phyloP scores from a whole-genome alignment of 2,888 invertebrate genomes.

The Dynastes maya region DNA sequence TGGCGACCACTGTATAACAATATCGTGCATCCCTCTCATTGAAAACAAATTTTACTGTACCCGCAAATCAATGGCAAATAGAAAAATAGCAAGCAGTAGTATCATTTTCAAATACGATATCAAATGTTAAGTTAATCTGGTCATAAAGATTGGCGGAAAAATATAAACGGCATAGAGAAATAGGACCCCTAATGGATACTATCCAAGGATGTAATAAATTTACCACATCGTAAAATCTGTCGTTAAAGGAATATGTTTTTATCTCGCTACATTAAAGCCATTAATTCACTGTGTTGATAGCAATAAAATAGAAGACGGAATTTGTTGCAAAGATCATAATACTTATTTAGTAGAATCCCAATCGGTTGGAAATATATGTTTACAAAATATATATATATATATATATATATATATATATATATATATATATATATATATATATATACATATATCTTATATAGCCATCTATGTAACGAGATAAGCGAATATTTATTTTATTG shows the following conservation, averaged over 20 bases:
- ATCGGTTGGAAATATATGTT: not conserved
- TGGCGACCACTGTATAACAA: too few species aligned
- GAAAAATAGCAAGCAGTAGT: not conserved
- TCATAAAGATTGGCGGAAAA: not conserved
- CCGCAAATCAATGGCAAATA: too few species aligned
- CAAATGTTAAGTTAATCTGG: constrained; percentile 15
- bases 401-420: not conserved
- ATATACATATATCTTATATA: not conserved
- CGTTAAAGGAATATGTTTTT: constrained; percentile 26
- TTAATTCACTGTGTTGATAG: constrained; percentile 27
- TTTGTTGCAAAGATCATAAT: constrained; percentile 35
- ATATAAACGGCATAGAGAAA: not conserved
- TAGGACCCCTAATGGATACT: constrained; percentile 27
- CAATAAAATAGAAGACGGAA: constrained; percentile 34
- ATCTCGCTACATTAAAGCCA: constrained; percentile 29
- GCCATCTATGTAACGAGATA: constrained; percentile 6
- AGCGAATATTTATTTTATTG: constrained; percentile 28
- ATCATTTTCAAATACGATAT: constrained; percentile 11
- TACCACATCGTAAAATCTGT: constrained; percentile 38
- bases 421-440: not conserved
- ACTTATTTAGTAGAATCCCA: not conserved
- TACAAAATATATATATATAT: not conserved
- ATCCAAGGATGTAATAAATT: constrained; percentile 41
- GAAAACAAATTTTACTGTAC: too few species aligned
- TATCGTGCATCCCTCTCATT: too few species aligned